Conservation (phyloP, 2,888 invertebrate species). For the Drosophila limbata region DNA sequence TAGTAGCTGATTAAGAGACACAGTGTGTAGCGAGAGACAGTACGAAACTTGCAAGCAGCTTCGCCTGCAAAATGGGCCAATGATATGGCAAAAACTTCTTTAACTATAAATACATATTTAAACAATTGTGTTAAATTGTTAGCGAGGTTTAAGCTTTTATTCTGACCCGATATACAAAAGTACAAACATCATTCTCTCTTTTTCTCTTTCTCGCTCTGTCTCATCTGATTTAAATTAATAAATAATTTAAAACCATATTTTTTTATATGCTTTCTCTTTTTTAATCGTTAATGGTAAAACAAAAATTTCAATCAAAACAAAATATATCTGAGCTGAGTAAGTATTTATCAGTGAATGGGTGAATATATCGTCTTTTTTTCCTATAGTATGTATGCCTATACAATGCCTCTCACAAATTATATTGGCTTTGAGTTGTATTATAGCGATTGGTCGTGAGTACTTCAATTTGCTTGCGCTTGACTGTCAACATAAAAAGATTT, state of each 20-base stretch:
- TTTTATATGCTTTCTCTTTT: not conserved
- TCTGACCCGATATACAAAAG: slow-evolving; percentile 37
- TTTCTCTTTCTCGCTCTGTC: slow-evolving; percentile 27
- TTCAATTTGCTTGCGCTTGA: slow-evolving; percentile 27
- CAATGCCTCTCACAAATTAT: slow-evolving; percentile 12
- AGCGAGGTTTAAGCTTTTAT: slow-evolving; percentile 37
- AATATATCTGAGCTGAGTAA: slow-evolving; percentile 4
- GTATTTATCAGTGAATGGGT: slow-evolving; percentile 4
- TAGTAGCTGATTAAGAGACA: slow-evolving; percentile 39
- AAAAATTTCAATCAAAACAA: slow-evolving; percentile 27
- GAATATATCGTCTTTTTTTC: slow-evolving; percentile 10
- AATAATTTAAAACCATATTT: slow-evolving; percentile 1
- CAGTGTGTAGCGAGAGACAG: slow-evolving; percentile 69
- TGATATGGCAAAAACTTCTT: slow-evolving; percentile 32
- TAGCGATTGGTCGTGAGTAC: slow-evolving; percentile 24
- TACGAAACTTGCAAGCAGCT: slow-evolving; percentile 17
- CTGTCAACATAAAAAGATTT: slow-evolving; percentile 37
- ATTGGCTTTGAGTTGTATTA: slow-evolving; percentile 4
- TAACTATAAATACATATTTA: slow-evolving; percentile 14
- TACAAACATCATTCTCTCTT: slow-evolving; percentile 31
- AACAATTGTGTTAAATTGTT: slow-evolving; percentile 22
- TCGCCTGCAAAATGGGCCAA: slow-evolving; percentile 3
- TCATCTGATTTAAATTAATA: slow-evolving; percentile 16
- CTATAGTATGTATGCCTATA: slow-evolving; percentile 5
- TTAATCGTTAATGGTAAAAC: not conserved